These are phyloP conservation scores for Kobus ellipsiprymnus DNA, from an alignment of 2,113 vertebrate species.

Conservation along the genomic window DNA sequence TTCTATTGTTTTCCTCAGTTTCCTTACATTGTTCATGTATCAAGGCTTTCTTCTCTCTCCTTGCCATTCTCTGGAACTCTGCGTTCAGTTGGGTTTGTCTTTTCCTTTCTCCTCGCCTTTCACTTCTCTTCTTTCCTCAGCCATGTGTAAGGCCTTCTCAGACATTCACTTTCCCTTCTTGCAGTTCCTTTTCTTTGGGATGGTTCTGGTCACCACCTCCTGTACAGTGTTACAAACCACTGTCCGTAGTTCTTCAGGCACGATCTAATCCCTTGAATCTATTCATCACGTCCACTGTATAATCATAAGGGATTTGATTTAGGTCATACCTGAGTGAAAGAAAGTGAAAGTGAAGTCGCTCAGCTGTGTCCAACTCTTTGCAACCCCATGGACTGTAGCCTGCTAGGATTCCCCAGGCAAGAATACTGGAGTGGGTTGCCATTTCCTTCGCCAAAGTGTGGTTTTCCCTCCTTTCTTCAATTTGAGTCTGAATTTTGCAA, in stretches of 20 bases:
- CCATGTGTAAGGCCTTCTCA: neutral
- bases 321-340: neutral
- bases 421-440: neutral
- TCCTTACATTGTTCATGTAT: neutral
- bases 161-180: neutral
- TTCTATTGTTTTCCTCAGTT: neutral
- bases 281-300: neutral
- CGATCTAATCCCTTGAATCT: neutral
- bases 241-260: neutral
- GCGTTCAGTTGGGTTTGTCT: neutral
- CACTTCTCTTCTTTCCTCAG: neutral
- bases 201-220: neutral
- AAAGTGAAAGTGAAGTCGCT: neutral
- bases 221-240: neutral
- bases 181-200: neutral
- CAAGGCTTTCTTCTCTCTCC: neutral
- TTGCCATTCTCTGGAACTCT: neutral
- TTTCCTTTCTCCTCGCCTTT: neutral
- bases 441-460: neutral
- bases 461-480: neutral
- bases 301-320: neutral
- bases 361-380: neutral
- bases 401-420: neutral
- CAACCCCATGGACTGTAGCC: neutral
- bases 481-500: neutral